Percentiles rank a stretch among this genome's conserved stretches.
Conservation (phyloP, 2,888 invertebrate species). For the Dyspetes luteomarginatus region DNA sequence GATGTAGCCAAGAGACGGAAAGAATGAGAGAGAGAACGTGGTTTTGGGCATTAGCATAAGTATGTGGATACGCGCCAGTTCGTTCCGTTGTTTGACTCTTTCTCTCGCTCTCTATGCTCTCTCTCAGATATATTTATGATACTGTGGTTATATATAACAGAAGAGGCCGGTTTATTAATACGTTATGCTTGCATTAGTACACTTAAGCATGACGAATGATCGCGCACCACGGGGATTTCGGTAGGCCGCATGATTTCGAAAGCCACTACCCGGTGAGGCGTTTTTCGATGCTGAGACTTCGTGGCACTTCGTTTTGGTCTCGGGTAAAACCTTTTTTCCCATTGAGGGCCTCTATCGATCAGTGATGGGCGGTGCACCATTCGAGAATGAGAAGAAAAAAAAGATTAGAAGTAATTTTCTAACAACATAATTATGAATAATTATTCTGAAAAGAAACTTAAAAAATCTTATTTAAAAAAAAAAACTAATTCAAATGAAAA, state of each 20-base stretch:
- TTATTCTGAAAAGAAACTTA: too few species aligned
- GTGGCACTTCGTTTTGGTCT: slow-evolving; percentile 31
- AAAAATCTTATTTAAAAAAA: too few species aligned
- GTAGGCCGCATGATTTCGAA: slow-evolving; percentile 71
- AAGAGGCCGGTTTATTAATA: slow-evolving; percentile 80
- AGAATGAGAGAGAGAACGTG: slow-evolving; percentile 18
- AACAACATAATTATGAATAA: not conserved
- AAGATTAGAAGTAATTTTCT: not conserved
- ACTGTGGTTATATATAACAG: slow-evolving; percentile 67
- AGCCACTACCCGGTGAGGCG: slow-evolving; percentile 54
- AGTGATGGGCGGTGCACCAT: not conserved
- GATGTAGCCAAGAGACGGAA: slow-evolving; percentile 1
- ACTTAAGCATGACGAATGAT: slow-evolving; percentile 82
- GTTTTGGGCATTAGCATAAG: slow-evolving; percentile 76
- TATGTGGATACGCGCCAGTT: slow-evolving; percentile 74
- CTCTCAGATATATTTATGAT: slow-evolving; percentile 76
- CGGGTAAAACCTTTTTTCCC: not conserved
- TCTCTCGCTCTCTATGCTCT: slow-evolving; percentile 59
- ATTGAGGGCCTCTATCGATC: slow-evolving; percentile 33
- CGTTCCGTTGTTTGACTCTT: slow-evolving; percentile 24
- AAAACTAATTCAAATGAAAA: not conserved
- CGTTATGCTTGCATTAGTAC: slow-evolving; percentile 82
- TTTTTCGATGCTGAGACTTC: slow-evolving; percentile 31
- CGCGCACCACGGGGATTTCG: slow-evolving; percentile 78
- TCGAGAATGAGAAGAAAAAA: not conserved